A percentile compares a stretch with the other conserved stretches of the same genome.
These are phyloP conservation scores for Chymomyza caudatula DNA, from an alignment of 2,888 invertebrate genomes.

Conservation along the genomic window DNA sequence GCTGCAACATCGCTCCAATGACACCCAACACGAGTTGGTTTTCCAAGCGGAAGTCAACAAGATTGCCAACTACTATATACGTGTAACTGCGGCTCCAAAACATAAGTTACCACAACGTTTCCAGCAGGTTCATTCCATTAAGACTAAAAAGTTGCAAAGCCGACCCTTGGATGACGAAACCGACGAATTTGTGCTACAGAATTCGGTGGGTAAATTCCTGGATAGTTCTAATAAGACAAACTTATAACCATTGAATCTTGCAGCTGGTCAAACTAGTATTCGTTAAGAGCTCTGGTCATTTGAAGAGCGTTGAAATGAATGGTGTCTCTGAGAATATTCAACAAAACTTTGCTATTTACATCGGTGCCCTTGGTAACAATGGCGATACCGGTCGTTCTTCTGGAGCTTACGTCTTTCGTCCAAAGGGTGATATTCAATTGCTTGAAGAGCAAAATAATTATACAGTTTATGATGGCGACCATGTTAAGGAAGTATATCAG, in stretches of 20 bases:
- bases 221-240: too few species aligned
- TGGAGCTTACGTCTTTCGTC: slow-evolving; percentile 95
- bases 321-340: slow-evolving; percentile 47
- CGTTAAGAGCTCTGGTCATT: neutral
- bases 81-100: slow-evolving; percentile 32
- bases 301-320: neutral
- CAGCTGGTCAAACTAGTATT: neutral
- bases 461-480: slow-evolving; percentile 79
- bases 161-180: slow-evolving; percentile 14
- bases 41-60: slow-evolving; percentile 81
- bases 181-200: slow-evolving; percentile 53
- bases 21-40: slow-evolving; percentile 83
- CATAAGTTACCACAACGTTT: slow-evolving; percentile 28
- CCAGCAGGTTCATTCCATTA: slow-evolving; percentile 19
- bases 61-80: slow-evolving; percentile 80
- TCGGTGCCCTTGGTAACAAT: slow-evolving; percentile 83
- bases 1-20: slow-evolving; percentile 79
- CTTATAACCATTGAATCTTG: neutral
- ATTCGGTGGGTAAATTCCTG: slow-evolving; percentile 51
- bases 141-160: neutral
- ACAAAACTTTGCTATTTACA: slow-evolving; percentile 87
- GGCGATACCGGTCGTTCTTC: slow-evolving; percentile 84
- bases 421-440: slow-evolving; percentile 77
- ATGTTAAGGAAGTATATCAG: slow-evolving; percentile 84
- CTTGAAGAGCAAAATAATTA: slow-evolving; percentile 54